Conservation (phyloP, 2,113 vertebrate species). For the Lagopus leucura region DNA sequence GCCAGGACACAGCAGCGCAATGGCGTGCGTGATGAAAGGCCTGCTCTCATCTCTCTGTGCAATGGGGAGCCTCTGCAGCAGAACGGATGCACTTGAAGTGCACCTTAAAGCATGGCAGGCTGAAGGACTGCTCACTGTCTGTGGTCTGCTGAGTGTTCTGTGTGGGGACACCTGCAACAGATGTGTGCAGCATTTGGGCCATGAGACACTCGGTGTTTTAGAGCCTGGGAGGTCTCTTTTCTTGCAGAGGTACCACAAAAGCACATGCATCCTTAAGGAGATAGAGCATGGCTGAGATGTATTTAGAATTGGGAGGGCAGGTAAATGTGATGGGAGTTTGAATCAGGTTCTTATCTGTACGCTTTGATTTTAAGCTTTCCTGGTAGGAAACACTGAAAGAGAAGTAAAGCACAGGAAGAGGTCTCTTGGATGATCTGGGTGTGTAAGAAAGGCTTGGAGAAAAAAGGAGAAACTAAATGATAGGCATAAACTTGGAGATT, state of each 20-base stretch:
- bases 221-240: background rate
- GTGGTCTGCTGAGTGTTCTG: background rate
- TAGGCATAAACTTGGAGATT: background rate
- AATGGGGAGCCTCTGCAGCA: background rate
- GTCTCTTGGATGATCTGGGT: background rate
- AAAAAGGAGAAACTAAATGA: background rate
- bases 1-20: accelerated
- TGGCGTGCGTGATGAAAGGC: background rate
- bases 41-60: background rate
- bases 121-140: background rate
- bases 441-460: background rate
- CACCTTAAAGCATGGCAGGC: accelerated
- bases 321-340: background rate
- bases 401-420: background rate
- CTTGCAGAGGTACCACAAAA: background rate
- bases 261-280: background rate
- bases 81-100: background rate
- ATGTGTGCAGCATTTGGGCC: accelerated
- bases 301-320: background rate
- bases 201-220: too few relatives aligned
- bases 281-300: background rate
- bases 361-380: background rate
- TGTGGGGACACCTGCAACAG: accelerated
- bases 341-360: background rate
- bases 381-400: background rate